Conservation (phyloP, 2,888 invertebrate genomes). For the Calliphora vomitoria region DNA sequence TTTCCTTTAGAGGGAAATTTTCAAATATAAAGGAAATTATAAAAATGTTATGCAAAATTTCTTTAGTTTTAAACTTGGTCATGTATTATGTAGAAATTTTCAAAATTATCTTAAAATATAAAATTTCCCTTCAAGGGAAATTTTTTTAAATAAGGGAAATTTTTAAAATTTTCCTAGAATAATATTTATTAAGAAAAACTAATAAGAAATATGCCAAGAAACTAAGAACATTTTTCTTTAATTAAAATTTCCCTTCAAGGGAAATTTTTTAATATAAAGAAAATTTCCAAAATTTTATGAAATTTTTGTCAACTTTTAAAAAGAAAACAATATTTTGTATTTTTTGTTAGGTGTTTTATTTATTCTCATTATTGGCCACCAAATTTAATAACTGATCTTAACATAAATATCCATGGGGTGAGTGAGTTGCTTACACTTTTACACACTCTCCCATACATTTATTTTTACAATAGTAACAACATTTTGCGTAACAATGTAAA, state of each 20-base stretch:
- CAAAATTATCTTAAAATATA: neutral
- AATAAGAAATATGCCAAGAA: neutral
- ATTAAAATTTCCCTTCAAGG: neutral
- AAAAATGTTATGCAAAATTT: too few relatives aligned
- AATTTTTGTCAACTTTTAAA: too few relatives aligned
- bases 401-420: neutral
- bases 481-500: constrained; percentile 63
- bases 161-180: neutral
- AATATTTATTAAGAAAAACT: neutral
- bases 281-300: too few relatives aligned
- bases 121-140: neutral
- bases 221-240: neutral
- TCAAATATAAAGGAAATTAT: too few relatives aligned
- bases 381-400: neutral
- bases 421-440: neutral
- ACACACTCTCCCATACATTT: neutral
- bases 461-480: constrained; percentile 19
- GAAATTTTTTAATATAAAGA: neutral
- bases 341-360: too few relatives aligned
- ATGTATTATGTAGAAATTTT: neutral
- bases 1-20: too few relatives aligned
- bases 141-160: neutral
- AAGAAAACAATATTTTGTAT: too few relatives aligned
- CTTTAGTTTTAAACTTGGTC: too few relatives aligned
- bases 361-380: neutral